These are phyloP conservation scores for Zosterops pallidus DNA, from an alignment of 2,113 vertebrate species.

Conservation along the genomic window DNA sequence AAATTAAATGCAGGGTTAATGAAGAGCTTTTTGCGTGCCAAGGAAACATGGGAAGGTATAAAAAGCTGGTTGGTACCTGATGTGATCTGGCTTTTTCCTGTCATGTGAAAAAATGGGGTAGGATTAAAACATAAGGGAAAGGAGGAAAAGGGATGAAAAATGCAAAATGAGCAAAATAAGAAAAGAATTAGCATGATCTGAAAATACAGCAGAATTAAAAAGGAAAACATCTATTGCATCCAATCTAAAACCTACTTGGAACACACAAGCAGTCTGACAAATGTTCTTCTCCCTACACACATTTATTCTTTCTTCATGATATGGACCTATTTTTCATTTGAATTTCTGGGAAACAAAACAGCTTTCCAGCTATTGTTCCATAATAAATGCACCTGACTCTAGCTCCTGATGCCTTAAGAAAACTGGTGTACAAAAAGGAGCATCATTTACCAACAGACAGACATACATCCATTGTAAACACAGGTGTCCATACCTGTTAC, in stretches of 20 bases:
- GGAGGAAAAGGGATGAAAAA: conserved; percentile 74
- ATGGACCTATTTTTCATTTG: not conserved
- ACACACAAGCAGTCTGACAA: not conserved
- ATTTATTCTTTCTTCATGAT: not conserved
- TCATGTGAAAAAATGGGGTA: conserved; percentile 84
- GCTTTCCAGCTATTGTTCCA: not conserved
- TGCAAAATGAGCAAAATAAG: conserved; percentile 78
- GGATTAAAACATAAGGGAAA: conserved; percentile 83
- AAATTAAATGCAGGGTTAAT: conserved; percentile 75
- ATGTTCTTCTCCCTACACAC: not conserved
- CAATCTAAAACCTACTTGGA: not conserved
- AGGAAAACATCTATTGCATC: conserved; percentile 14
- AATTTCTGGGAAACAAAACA: not conserved
- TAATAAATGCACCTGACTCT: not conserved
- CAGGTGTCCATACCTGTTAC: too few relatives aligned
- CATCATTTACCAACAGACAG: not conserved
- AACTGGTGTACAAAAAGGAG: not conserved
- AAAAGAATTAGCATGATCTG: conserved; percentile 71
- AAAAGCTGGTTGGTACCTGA: conserved; percentile 84
- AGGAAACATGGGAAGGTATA: conserved; percentile 69
- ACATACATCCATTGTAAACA: not conserved
- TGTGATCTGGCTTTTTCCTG: conserved; percentile 86
- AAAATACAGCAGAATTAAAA: conserved; percentile 72
- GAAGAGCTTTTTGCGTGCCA: conserved; percentile 74
- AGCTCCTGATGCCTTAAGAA: not conserved